These are phyloP conservation scores for Taxidea taxus DNA, from an alignment of 2,113 vertebrate species.

Conservation along the genomic window DNA sequence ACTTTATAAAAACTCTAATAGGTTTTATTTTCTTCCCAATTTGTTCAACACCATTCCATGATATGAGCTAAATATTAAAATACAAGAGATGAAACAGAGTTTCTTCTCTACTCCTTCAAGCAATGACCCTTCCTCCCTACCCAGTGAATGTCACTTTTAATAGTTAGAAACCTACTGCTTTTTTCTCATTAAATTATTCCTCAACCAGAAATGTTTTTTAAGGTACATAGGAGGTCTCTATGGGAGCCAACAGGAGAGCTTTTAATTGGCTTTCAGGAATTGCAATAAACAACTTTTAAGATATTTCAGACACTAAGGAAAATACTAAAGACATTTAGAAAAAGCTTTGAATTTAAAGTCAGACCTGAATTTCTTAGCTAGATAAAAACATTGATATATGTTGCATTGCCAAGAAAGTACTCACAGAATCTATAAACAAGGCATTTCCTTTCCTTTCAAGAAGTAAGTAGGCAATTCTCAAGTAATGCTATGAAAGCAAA, in stretches of 20 bases:
- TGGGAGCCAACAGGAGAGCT: slow-evolving; percentile 66
- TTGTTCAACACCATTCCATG: slow-evolving; percentile 41
- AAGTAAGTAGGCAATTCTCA: not conserved
- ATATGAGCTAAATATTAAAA: slow-evolving; percentile 67
- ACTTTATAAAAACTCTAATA: not conserved
- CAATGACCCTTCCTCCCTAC: not conserved
- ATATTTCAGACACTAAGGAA: slow-evolving; percentile 48
- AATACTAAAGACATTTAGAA: slow-evolving; percentile 37
- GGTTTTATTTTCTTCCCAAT: slow-evolving; percentile 46
- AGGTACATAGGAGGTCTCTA: not conserved
- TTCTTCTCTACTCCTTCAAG: slow-evolving; percentile 31
- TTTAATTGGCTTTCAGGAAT: slow-evolving; percentile 79
- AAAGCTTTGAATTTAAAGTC: not conserved
- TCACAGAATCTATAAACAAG: not conserved
- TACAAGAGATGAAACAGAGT: slow-evolving; percentile 61
- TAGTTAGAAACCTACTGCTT: slow-evolving; percentile 56
- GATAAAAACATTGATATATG: not conserved
- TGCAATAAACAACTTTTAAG: slow-evolving; percentile 61
- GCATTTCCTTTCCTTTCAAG: not conserved
- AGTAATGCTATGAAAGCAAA: not conserved
- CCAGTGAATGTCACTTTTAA: slow-evolving; percentile 70
- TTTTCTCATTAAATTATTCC: slow-evolving; percentile 71
- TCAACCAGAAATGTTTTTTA: slow-evolving; percentile 23
- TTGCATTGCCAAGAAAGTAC: not conserved
- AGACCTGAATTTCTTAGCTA: not conserved